These are phyloP conservation scores for Desmodus rotundus DNA, from an alignment of 2,113 vertebrate genomes.

Conservation along the genomic window DNA sequence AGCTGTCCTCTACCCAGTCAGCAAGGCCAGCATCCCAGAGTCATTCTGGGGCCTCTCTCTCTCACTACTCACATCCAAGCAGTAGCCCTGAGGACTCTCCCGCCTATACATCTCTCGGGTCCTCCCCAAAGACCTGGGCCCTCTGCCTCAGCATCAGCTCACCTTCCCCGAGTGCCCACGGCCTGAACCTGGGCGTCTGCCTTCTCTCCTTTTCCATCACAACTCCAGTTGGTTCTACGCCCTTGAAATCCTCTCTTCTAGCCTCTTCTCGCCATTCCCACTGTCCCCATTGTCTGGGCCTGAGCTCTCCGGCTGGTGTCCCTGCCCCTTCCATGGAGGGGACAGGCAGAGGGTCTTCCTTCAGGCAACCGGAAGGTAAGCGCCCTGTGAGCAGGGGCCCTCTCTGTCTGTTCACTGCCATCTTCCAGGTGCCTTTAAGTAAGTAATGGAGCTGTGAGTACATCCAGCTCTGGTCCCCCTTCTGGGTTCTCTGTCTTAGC, in stretches of 20 bases:
- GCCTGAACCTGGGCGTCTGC: neutral
- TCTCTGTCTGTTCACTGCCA: too few relatives aligned
- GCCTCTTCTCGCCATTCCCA: neutral
- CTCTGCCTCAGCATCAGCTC: neutral
- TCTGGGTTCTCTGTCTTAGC: neutral
- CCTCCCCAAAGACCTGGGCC: neutral
- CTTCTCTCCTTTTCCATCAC: neutral
- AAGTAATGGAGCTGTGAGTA: neutral
- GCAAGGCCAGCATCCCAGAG: neutral
- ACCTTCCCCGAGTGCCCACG: neutral
- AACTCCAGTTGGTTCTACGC: fast-evolving
- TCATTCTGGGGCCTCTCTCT: neutral
- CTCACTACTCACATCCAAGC: neutral
- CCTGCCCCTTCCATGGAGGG: neutral
- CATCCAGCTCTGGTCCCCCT: neutral
- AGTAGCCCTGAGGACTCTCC: neutral
- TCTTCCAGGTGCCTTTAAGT: neutral
- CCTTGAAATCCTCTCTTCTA: neutral
- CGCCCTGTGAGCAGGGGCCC: neutral
- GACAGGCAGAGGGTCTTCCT: neutral
- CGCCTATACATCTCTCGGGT: fast-evolving
- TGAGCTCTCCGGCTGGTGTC: neutral
- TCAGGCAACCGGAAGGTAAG: neutral
- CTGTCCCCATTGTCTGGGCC: neutral
- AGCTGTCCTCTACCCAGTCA: neutral